Evolutionary conservation across 1,140 invertebrate species (phyloP).

Genomic region (Schlechtendalia chinensis): DNA sequence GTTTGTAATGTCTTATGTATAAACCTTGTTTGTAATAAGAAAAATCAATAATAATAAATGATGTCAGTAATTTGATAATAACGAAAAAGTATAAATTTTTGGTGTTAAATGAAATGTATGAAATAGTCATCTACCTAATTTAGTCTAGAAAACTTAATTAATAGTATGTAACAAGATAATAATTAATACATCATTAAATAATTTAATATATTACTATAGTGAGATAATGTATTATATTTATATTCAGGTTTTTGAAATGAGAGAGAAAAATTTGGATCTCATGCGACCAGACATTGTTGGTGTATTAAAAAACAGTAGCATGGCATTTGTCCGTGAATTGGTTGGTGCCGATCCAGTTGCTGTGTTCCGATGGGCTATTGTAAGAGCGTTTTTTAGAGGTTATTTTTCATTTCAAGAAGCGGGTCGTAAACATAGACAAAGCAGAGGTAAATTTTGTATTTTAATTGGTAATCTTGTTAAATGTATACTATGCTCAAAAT

Average conservation of each 20-base stretch:
- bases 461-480: conserved; percentile 29
- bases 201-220: no score
- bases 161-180: no score
- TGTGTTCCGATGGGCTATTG: conserved; percentile 90
- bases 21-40: no score
- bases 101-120: no score
- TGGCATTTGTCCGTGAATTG: conserved; percentile 88
- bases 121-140: no score
- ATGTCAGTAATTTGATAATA: no score
- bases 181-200: no score
- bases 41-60: no score
- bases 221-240: conserved; percentile 9
- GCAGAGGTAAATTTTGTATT: conserved; percentile 58
- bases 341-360: conserved; percentile 93
- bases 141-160: no score
- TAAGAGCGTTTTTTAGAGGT: conserved; percentile 85
- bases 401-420: conserved; percentile 90
- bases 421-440: conserved; percentile 69
- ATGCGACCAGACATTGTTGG: conserved; percentile 92
- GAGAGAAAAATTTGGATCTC: conserved; percentile 93
- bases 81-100: no score
- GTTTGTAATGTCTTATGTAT: no score
- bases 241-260: conserved; percentile 78
- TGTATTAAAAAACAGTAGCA: conserved; percentile 87
- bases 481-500: not conserved